Conservation (phyloP, 2,888 invertebrate species). For the Catocala sponsa region DNA sequence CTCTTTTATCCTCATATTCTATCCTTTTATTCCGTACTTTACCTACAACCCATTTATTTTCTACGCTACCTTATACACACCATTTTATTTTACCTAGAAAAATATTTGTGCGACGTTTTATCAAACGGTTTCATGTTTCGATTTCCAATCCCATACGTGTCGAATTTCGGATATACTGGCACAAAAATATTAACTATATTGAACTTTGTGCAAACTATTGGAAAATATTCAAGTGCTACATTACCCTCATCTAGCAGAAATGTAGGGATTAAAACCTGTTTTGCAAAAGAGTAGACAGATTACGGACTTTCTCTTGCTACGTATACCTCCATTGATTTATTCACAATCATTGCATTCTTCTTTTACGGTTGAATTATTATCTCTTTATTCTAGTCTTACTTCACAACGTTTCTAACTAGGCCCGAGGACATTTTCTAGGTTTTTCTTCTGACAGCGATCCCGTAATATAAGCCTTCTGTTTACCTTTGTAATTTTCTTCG, state of each 20-base stretch:
- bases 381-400: too few species aligned
- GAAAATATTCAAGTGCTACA: slow-evolving; percentile 23
- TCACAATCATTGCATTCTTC: too few species aligned
- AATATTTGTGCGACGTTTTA: slow-evolving; percentile 19
- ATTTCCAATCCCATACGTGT: slow-evolving; percentile 33
- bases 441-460: too few species aligned
- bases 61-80: background rate
- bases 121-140: slow-evolving; percentile 28
- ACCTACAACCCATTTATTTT: background rate
- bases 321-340: too few species aligned
- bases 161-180: slow-evolving; percentile 12
- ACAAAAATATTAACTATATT: slow-evolving; percentile 19
- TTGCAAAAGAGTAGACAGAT: too few species aligned
- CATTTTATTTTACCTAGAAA: slow-evolving; percentile 15
- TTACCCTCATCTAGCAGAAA: slow-evolving; percentile 1
- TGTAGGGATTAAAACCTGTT: slow-evolving; percentile 4
- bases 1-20: background rate
- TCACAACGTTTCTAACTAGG: too few species aligned
- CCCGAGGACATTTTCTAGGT: too few species aligned
- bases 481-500: too few species aligned
- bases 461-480: too few species aligned
- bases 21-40: background rate
- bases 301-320: too few species aligned
- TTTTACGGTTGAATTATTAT: too few species aligned
- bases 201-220: slow-evolving; percentile 23